Evolutionary conservation across 2,113 vertebrate species (phyloP), one percentile per base, ranked within the genome.

Genomic region (Microcebus murinus): DNA sequence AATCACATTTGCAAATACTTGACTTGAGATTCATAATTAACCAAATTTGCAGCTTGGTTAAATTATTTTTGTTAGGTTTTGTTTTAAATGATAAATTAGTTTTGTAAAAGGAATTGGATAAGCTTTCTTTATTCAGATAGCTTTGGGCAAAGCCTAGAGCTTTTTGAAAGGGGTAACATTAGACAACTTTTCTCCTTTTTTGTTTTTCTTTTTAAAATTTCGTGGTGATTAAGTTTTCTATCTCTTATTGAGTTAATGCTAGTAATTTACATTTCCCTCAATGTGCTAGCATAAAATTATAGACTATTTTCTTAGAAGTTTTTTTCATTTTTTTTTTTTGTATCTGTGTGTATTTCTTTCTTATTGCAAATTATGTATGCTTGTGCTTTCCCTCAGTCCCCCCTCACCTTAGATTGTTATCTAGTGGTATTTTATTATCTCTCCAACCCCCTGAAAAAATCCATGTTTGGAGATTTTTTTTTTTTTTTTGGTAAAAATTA

Each of bases 61-160:
- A 68, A 81, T 92, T 85, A 86, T 86, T 84, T 93, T 84, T 73
- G 13, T 61, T 74, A 85, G 52, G 1, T 74, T 88, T 97, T 96
- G 71, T 87, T 39, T 8, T 76, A 90, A 96, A 65, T 65, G n/a
- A 10, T 74, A 65, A 89, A 86, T 90, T 92, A 79, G 13, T 95
- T 59, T 87, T 94, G 3, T 93, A 73, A 93, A 84, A 74, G 59
- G 42, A 88, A 61, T 76, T 81, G 68, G 42, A 65, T 79, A 83
- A 80, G 20, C 39, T 77, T 85, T 84, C n/a, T 29, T 68, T 76
- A 82, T 87, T 90, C 42, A 90, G 63, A 67, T 86, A 93, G 50
- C 74, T 96, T 93, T 87, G 45, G 55, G 61, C 5, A 67, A 96
- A 87, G 5, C 14, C 36, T 76, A 31, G 55, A 76, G 65, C 21